phyloP scores from a whole-genome alignment of 2,113 vertebrate genomes.

The Channa argus region DNA sequence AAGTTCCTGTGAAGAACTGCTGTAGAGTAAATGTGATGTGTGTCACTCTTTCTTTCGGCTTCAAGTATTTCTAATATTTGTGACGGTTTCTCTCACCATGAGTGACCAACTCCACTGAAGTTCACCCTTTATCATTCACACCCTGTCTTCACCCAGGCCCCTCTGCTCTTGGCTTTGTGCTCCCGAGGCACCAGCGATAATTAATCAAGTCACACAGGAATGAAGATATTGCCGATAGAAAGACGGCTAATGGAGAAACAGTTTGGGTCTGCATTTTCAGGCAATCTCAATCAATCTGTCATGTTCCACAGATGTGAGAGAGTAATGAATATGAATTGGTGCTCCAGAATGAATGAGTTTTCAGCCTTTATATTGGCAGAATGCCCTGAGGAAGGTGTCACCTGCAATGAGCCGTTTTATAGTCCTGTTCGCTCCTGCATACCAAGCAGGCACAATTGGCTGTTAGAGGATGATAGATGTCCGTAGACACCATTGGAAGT shows the following conservation, averaged over 20 bases:
- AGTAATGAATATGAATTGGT: conserved; percentile 71
- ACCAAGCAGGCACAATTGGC: conserved; percentile 43
- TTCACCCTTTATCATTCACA: neutral
- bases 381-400: conserved; percentile 65
- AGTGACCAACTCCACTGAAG: neutral
- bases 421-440: conserved; percentile 48
- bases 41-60: neutral
- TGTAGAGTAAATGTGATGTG: neutral
- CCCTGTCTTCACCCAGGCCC: neutral
- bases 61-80: neutral
- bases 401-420: conserved; percentile 72
- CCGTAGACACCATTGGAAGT: neutral
- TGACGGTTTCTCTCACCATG: neutral
- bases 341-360: conserved; percentile 61
- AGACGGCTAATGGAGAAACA: conserved; percentile 36
- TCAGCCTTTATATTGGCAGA: conserved; percentile 61
- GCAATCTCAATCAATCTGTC: conserved; percentile 64
- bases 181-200: conserved; percentile 28
- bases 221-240: conserved; percentile 31
- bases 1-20: neutral
- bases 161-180: neutral
- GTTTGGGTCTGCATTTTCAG: conserved; percentile 44
- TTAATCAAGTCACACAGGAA: conserved; percentile 42
- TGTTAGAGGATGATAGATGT: conserved; percentile 40
- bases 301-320: conserved; percentile 47